A percentile compares a stretch with the other conserved stretches of the same genome.
phyloP scores from a whole-genome alignment of 2,888 invertebrate genomes.

The Apamea anceps region DNA sequence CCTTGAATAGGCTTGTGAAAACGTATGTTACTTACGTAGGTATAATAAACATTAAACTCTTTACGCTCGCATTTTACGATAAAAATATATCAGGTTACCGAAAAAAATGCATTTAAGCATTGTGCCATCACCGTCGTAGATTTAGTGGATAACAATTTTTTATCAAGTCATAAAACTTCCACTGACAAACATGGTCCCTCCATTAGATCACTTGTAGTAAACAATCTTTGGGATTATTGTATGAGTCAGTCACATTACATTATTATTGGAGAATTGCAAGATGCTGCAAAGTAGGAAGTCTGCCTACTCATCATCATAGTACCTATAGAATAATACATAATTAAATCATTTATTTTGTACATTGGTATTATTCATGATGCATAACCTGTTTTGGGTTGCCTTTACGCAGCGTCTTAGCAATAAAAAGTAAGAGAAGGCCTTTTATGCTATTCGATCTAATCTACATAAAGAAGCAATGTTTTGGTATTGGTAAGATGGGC shows the following conservation, averaged over 20 bases:
- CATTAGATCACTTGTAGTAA: not conserved
- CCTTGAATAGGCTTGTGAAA: constrained; percentile 30
- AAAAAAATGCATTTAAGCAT: constrained; percentile 3
- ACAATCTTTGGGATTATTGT: not conserved
- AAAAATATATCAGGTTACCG: constrained; percentile 1
- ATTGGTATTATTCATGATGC: not conserved
- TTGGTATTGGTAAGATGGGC: not conserved
- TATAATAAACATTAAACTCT: constrained; percentile 15
- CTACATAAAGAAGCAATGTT: not conserved
- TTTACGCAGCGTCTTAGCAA: not conserved
- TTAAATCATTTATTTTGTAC: not conserved
- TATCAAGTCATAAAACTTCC: constrained; percentile 27
- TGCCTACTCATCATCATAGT: too few relatives aligned
- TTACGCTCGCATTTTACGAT: constrained; percentile 8
- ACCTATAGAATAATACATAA: not conserved
- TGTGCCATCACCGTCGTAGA: not conserved
- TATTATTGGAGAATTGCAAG: not conserved
- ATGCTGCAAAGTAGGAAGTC: not conserved
- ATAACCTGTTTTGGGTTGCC: not conserved
- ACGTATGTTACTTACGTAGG: constrained; percentile 17
- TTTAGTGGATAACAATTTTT: not conserved
- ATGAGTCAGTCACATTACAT: not conserved
- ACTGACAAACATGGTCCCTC: not conserved
- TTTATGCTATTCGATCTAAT: not conserved
- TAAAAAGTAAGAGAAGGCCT: not conserved